A percentile compares a stretch with the other conserved stretches of the same genome.
Conservation (phyloP, 2,113 vertebrate genomes). For the Sceloporus tristichus region DNA sequence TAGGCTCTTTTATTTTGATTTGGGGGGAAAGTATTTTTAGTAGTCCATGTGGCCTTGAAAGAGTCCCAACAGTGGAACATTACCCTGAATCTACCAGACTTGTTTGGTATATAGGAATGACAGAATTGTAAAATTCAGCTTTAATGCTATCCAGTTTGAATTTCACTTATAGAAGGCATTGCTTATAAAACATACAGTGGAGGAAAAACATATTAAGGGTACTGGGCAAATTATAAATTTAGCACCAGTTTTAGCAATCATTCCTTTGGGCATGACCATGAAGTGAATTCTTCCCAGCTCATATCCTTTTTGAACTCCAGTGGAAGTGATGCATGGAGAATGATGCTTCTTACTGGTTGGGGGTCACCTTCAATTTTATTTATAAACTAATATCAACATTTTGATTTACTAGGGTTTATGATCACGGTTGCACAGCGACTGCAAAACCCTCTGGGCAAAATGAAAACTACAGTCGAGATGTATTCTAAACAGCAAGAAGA, state of each 20-base stretch:
- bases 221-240: slow-evolving; percentile 7
- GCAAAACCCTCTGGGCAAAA: slow-evolving; percentile 58
- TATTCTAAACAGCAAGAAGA: slow-evolving; percentile 45
- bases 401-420: slow-evolving; percentile 56
- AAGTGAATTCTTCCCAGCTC: slow-evolving; percentile 31
- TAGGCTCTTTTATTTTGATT: too few relatives aligned
- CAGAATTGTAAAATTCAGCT: neutral
- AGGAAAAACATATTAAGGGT: slow-evolving; percentile 12
- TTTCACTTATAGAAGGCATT: slow-evolving; percentile 23
- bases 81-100: neutral
- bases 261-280: neutral
- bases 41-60: too few relatives aligned
- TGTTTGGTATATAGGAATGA: neutral
- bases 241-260: slow-evolving; percentile 26
- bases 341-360: slow-evolving; percentile 18
- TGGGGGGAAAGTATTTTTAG: too few relatives aligned
- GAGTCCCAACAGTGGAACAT: too few relatives aligned
- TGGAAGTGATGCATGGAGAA: neutral
- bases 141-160: neutral
- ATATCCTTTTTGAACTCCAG: slow-evolving; percentile 25
- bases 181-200: slow-evolving; percentile 13
- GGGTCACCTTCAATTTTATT: slow-evolving; percentile 60
- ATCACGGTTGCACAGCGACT: slow-evolving; percentile 42
- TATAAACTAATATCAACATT: slow-evolving; percentile 51
- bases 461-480: slow-evolving; percentile 30